Evolutionary conservation across 2,888 invertebrate species (phyloP).

Genomic region (Conops quadrifasciatus): DNA sequence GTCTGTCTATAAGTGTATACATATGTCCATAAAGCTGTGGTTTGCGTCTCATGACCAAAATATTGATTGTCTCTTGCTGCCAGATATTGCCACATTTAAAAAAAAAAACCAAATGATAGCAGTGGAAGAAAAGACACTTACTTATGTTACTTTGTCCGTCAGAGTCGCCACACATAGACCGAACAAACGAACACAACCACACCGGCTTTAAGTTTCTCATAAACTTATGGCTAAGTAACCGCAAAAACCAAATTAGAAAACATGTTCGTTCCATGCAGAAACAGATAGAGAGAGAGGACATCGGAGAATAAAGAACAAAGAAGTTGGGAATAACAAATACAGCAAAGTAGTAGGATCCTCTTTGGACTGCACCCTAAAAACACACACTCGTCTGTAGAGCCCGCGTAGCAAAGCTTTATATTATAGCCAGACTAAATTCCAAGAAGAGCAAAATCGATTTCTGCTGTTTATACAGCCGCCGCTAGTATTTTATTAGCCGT

Average conservation of each 20-base stretch:
- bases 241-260: constrained; percentile 23
- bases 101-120: neutral
- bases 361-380: neutral
- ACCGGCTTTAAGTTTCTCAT: constrained; percentile 8
- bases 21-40: too few relatives aligned
- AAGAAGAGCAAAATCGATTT: too few relatives aligned
- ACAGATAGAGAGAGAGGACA: constrained; percentile 3
- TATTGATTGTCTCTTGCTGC: too few relatives aligned
- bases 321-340: neutral
- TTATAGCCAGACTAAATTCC: too few relatives aligned
- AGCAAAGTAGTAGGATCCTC: neutral
- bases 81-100: neutral
- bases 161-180: neutral
- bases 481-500: too few relatives aligned
- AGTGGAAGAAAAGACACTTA: too few relatives aligned
- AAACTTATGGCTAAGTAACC: constrained; percentile 11
- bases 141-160: neutral
- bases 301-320: neutral
- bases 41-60: too few relatives aligned
- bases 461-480: too few relatives aligned
- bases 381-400: neutral
- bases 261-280: constrained; percentile 1
- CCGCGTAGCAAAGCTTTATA: too few relatives aligned
- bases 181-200: constrained; percentile 15
- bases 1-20: too few relatives aligned